Conservation (phyloP, 1,140 invertebrate species). For the Ctenoplectra terminalis region DNA sequence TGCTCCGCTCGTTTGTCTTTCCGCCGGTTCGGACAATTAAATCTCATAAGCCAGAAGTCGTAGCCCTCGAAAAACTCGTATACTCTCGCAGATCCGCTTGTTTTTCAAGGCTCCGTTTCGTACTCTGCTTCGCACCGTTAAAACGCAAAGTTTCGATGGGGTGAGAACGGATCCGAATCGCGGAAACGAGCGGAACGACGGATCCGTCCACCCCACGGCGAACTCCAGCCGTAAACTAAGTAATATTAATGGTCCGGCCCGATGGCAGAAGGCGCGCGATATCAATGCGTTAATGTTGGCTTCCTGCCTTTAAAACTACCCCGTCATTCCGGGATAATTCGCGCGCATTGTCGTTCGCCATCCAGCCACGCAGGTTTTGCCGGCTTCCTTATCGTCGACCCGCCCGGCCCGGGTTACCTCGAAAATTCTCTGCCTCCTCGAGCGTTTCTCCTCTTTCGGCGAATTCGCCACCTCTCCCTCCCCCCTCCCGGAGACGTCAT, state of each 20-base stretch:
- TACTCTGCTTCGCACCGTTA: background rate
- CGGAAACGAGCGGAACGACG: slow-evolving; percentile 26
- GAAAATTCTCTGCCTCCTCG: slow-evolving; percentile 30
- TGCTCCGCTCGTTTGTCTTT: slow-evolving; percentile 50
- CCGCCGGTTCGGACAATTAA: slow-evolving; percentile 50
- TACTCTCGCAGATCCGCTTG: background rate
- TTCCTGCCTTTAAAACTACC: slow-evolving; percentile 83
- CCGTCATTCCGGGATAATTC: slow-evolving; percentile 83
- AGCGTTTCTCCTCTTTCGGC: slow-evolving; percentile 53
- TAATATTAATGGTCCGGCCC: slow-evolving; percentile 82
- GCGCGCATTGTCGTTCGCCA: slow-evolving; percentile 79
- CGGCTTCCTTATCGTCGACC: slow-evolving; percentile 58
- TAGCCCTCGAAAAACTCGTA: slow-evolving; percentile 2
- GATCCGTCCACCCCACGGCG: slow-evolving; percentile 41
- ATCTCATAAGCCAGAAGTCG: slow-evolving; percentile 48
- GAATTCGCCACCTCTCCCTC: slow-evolving; percentile 4
- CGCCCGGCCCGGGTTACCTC: slow-evolving; percentile 47
- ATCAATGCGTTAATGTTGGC: slow-evolving; percentile 82
- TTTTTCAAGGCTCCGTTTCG: background rate
- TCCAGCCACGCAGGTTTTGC: slow-evolving; percentile 47
- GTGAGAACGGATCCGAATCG: slow-evolving; percentile 44
- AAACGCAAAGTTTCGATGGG: slow-evolving; percentile 31
- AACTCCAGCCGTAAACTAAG: slow-evolving; percentile 74
- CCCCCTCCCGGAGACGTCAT: slow-evolving; percentile 73
- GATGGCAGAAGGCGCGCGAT: slow-evolving; percentile 71